Conservation (phyloP, 2,888 invertebrate species). For the Oscheius onirici region DNA sequence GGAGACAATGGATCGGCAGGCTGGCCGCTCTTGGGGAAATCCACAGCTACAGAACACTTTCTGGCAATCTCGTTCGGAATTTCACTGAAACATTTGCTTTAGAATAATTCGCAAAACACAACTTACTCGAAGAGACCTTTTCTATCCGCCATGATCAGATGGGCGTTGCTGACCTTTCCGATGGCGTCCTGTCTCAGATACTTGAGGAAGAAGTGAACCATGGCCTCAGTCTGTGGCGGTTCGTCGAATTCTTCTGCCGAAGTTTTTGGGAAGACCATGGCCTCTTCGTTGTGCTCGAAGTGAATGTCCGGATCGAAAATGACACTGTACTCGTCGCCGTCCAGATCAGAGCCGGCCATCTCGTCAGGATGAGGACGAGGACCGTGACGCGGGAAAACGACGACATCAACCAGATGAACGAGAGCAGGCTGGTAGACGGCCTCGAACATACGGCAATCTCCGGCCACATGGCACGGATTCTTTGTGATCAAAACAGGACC, state of each 20-base stretch:
- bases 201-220: slow-evolving; percentile 71
- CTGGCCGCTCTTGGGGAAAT: slow-evolving; percentile 72
- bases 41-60: slow-evolving; percentile 68
- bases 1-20: slow-evolving; percentile 53
- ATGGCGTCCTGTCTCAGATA: slow-evolving; percentile 71
- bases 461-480: slow-evolving; percentile 73
- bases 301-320: slow-evolving; percentile 71
- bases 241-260: slow-evolving; percentile 41
- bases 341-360: slow-evolving; percentile 73
- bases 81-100: slow-evolving; percentile 36
- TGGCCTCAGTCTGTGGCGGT: slow-evolving; percentile 62
- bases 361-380: slow-evolving; percentile 73
- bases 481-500: slow-evolving; percentile 71
- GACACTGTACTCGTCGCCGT: slow-evolving; percentile 73
- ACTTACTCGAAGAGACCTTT: slow-evolving; percentile 66
- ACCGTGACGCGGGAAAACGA: slow-evolving; percentile 73
- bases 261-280: slow-evolving; percentile 59
- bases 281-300: slow-evolving; percentile 62
- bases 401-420: slow-evolving; percentile 70
- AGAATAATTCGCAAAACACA: background rate
- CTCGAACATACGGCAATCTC: slow-evolving; percentile 71
- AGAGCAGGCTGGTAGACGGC: slow-evolving; percentile 61
- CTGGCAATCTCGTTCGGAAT: slow-evolving; percentile 53
- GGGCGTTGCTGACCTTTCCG: slow-evolving; percentile 69
- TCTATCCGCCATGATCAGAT: slow-evolving; percentile 69